These are phyloP conservation scores for Ormia ochracea DNA, from an alignment of 2,888 invertebrate species.

Conservation along the genomic window DNA sequence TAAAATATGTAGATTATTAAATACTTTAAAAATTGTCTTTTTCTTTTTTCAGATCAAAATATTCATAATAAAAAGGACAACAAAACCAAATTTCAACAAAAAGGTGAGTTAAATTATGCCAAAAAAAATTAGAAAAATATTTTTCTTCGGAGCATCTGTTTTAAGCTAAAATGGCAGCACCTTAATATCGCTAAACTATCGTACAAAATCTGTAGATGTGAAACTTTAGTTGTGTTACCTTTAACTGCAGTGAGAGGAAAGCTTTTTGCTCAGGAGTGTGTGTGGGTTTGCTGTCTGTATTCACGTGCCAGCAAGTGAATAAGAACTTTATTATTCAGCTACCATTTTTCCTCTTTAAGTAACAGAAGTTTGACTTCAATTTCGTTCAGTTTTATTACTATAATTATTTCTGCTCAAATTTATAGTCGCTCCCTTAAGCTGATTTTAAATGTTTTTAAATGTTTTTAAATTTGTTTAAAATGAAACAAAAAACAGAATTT, in stretches of 20 bases:
- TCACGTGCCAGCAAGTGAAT: conserved; percentile 49
- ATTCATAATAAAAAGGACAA: too few relatives aligned
- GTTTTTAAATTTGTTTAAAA: neutral
- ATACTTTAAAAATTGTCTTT: too few relatives aligned
- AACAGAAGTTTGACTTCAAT: neutral
- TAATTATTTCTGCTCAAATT: neutral
- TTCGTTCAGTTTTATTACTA: neutral
- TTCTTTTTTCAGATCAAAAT: too few relatives aligned
- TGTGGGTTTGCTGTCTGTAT: conserved; percentile 28
- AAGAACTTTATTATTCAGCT: conserved; percentile 2
- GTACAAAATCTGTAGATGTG: neutral
- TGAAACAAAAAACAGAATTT: neutral
- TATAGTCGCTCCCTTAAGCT: neutral
- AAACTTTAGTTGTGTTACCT: neutral
- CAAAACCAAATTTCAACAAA: too few relatives aligned
- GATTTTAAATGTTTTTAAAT: neutral
- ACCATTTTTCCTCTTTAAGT: neutral
- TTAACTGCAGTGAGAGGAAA: neutral
- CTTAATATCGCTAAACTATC: neutral
- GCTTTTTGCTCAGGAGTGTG: neutral
- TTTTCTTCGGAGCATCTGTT: too few relatives aligned
- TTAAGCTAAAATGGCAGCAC: neutral
- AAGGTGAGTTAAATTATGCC: too few relatives aligned
- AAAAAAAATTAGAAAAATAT: too few relatives aligned
- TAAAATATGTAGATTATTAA: too few relatives aligned